Evolutionary conservation across 37 sponge, comb jelly and placozoan species (phyloP), one percentile per base, ranked within the genome.

Genomic region (Crambe crambe): DNA sequence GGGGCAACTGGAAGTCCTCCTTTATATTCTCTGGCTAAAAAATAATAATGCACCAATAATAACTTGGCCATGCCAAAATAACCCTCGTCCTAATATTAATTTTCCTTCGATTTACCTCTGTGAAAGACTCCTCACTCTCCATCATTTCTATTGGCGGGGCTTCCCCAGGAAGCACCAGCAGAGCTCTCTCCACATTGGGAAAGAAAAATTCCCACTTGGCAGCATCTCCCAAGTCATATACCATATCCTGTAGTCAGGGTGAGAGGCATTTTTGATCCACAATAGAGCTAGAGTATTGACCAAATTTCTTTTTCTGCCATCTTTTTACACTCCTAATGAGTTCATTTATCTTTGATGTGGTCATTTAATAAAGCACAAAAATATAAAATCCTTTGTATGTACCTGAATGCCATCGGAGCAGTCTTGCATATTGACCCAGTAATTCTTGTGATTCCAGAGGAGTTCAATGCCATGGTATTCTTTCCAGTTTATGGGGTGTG

Each of bases 371-470:
- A 47, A 47, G 12, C 51, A 47, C 51, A 47, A 47, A 47, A 62
- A 8, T 23, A 62, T 62, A 5, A 62, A 20, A 30, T 27, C 63
- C 6, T 23, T 62, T 27, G 26, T 27, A 62, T 34, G 2, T 67
- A 96, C 97, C 93, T 91, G 54, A 25, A 95, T 80, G 37, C 99
- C 99, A 29, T 85, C 68, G 0, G 92, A 80, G 63, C 99, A 98
- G 87, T 92, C 91, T 87, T 98, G 99, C 99, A 98, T 98, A 82
- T 98, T 98, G 44, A 98, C 88, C 99, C 99, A 98, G 71, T 89
- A 98, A 80, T 98, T 98, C 62, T 42, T 83, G 66, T 95, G 86
- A 73, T 98, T 98, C 96, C 96, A 98, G 26, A 98, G 67, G 36
- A 71, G 84, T 84, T 98, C 99, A 31, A 95, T 91, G 9, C 99